Evolutionary conservation across 2,113 vertebrate genomes (phyloP).

Genomic region (Formicarius rufipectus): DNA sequence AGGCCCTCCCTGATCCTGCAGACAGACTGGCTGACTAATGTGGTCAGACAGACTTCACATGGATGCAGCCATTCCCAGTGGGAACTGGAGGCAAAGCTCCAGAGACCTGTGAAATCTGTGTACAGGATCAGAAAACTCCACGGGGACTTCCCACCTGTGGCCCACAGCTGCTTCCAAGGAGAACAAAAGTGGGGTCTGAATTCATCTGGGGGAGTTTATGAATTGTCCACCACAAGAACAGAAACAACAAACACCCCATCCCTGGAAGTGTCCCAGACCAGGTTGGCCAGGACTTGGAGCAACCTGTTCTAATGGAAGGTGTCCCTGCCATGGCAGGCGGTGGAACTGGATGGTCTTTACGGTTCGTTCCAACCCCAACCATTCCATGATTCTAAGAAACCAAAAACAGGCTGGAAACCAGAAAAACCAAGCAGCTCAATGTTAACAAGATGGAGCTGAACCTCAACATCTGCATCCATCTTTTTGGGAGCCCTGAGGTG

Average conservation of each 20-base stretch:
- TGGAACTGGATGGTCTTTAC: neutral
- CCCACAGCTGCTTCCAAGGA: neutral
- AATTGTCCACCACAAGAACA: neutral
- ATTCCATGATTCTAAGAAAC: neutral
- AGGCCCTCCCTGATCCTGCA: neutral
- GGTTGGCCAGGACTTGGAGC: neutral
- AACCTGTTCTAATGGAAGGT: neutral
- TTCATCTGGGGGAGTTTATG: neutral
- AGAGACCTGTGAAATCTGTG: neutral
- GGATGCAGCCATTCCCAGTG: neutral
- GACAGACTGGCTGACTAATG: neutral
- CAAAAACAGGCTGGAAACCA: neutral
- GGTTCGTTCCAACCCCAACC: neutral
- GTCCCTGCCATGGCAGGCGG: neutral
- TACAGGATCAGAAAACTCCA: neutral
- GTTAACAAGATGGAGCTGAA: neutral
- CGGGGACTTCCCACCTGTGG: neutral
- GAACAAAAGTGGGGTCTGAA: neutral
- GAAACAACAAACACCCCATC: too few species aligned
- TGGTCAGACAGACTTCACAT: rapidly evolving
- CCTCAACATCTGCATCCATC: neutral
- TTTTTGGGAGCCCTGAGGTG: neutral
- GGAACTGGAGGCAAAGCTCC: neutral
- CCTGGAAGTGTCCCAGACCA: neutral
- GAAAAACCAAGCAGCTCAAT: neutral